A percentile compares a stretch with the other conserved stretches of the same genome.
Evolutionary conservation across 2,888 invertebrate species (phyloP).

Genomic region (Baccha elongata): DNA sequence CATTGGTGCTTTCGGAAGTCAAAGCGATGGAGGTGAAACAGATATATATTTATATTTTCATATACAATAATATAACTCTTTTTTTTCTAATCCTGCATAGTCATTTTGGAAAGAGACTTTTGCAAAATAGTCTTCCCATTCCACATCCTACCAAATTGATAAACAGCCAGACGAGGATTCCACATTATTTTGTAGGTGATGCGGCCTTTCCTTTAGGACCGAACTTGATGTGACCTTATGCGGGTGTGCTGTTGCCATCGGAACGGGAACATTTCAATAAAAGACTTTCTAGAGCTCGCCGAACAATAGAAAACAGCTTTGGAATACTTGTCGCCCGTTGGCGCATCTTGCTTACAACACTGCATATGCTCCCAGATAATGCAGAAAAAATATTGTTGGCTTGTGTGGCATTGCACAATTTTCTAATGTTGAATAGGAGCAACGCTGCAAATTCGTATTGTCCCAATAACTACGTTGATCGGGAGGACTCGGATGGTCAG

Average conservation of each 20-base stretch:
- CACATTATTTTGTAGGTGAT: too few relatives aligned
- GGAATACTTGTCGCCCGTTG: too few relatives aligned
- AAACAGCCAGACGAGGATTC: background rate
- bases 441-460: background rate
- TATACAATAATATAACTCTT: background rate
- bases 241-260: slow-evolving; percentile 1
- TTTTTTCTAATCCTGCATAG: background rate
- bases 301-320: too few relatives aligned
- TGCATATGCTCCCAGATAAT: slow-evolving; percentile 45
- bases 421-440: slow-evolving; percentile 24
- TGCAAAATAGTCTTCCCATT: too few relatives aligned
- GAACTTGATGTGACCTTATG: slow-evolving; percentile 35
- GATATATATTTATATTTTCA: background rate
- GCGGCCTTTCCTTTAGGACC: too few relatives aligned
- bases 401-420: slow-evolving; percentile 54
- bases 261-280: too few relatives aligned
- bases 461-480: too few relatives aligned
- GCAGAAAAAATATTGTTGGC: slow-evolving; percentile 44
- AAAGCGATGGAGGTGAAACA: slow-evolving; percentile 18
- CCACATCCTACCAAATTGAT: slow-evolving; percentile 23
- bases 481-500: slow-evolving; percentile 17
- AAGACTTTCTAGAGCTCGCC: too few relatives aligned
- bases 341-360: slow-evolving; percentile 39
- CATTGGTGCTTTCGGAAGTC: slow-evolving; percentile 43
- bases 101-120: slow-evolving; percentile 34